Evolutionary conservation across 2,888 invertebrate genomes (phyloP).

Genomic region (Hirtodrosophila duncani): DNA sequence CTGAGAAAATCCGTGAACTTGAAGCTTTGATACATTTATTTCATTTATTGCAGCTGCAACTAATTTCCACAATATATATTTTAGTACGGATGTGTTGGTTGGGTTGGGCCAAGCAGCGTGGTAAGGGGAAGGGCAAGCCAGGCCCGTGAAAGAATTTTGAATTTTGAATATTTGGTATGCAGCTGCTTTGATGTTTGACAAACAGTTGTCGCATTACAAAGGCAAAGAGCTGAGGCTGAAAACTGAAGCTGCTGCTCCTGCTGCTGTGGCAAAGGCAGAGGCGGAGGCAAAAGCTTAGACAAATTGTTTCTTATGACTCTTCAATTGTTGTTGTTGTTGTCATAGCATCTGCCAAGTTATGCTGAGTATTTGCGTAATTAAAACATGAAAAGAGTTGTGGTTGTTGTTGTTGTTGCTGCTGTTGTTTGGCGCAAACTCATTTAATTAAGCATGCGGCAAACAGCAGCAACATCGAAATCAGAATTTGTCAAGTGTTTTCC

Average conservation of each 20-base stretch:
- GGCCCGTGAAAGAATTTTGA: too few relatives aligned
- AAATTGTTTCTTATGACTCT: constrained; percentile 57
- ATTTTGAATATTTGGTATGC: too few relatives aligned
- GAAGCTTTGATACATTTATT: too few relatives aligned
- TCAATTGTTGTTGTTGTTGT: constrained; percentile 18
- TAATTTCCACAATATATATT: too few relatives aligned
- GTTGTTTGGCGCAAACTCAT: constrained; percentile 63
- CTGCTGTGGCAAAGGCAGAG: background rate
- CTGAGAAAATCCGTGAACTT: too few relatives aligned
- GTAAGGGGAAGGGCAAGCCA: too few relatives aligned
- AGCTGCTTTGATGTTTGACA: constrained; percentile 62
- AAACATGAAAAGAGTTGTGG: constrained; percentile 71
- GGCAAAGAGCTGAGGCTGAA: constrained; percentile 9
- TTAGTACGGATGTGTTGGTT: too few relatives aligned
- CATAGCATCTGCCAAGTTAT: constrained; percentile 57
- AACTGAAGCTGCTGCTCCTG: too few relatives aligned
- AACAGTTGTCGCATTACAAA: constrained; percentile 54
- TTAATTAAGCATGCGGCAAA: constrained; percentile 63
- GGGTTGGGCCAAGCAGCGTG: too few relatives aligned
- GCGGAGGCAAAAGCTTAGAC: constrained; percentile 45
- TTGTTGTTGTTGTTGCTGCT: too few relatives aligned
- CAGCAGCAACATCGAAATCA: too few relatives aligned
- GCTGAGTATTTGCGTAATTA: constrained; percentile 70
- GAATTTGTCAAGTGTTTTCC: constrained; percentile 66
- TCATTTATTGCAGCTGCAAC: too few relatives aligned